A percentile compares a stretch with the other conserved stretches of the same genome.
Evolutionary conservation across 2,797 vertebrate genomes (phyloP).

Genomic region (Rhynchonycteris naso): DNA sequence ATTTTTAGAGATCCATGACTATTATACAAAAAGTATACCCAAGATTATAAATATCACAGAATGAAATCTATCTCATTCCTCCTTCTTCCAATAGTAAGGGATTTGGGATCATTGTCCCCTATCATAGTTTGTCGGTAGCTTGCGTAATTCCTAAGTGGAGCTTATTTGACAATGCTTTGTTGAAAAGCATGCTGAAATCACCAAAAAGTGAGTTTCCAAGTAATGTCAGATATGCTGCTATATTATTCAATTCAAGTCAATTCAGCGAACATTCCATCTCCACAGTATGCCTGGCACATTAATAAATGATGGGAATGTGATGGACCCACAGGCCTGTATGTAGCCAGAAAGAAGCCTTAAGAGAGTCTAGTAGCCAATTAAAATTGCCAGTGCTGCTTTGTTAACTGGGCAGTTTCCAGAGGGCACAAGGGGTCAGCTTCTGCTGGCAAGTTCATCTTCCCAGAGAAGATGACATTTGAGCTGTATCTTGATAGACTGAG

Average conservation of each 20-base stretch:
- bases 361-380: background rate
- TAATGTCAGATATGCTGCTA: background rate
- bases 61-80: background rate
- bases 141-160: background rate
- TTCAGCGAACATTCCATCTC: background rate
- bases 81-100: background rate
- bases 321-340: background rate
- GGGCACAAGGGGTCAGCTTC: background rate
- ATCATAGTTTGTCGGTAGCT: background rate
- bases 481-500: background rate
- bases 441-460: background rate
- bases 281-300: background rate
- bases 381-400: background rate
- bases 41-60: background rate
- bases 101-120: background rate
- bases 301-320: background rate
- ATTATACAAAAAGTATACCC: background rate
- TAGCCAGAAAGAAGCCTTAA: background rate
- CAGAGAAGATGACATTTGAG: background rate
- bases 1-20: background rate
- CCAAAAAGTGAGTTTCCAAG: background rate
- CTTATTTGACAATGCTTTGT: background rate
- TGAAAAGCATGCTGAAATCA: background rate
- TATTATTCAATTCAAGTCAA: background rate
- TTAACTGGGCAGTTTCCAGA: background rate